Evolutionary conservation across 2,113 vertebrate species (phyloP), one percentile per base, ranked within the genome.

Genomic region (Barnardius zonarius): DNA sequence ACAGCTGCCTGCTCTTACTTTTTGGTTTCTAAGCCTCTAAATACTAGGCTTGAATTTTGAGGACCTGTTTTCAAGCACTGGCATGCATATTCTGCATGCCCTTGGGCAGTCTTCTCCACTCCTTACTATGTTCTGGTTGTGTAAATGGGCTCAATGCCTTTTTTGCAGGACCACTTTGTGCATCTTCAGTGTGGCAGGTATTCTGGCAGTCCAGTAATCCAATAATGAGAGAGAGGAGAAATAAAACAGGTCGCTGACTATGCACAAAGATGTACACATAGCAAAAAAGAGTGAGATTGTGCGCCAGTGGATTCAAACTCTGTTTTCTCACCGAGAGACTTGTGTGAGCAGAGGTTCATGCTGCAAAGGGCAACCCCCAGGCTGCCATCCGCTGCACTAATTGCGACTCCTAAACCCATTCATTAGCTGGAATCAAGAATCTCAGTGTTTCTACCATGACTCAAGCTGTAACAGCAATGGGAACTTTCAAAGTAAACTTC

Each of bases 401-500:
- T 37, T 30, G 49, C 31, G 33, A 57, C 63, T 66, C 13, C 27
- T 41, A 64, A 88, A 81, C 27, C 12, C 28, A 49, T 68, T 75
- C 33, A 16, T 57, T 54, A 67, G 37, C 3, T 81, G 43, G 33
- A 90, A 46, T 8, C 1, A 1, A 48, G 23, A 15, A 74, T 66
- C n/a, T 78, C 86, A n/a, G 13, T 12, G 1, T 68, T 88, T 24
- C 39, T 81, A 5, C 68, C 49, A 5, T 46, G 55, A 68, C 48
- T 90, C 52, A 72, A 76, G 48, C 44, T 61, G 2, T 69, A 72
- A 86, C 17, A 66, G 63, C 19, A 23, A 51, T 18, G 11, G 39
- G 46, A 91, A 92, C 77, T 88, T 93, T 44, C n/a, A 70, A 79
- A 87, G 69, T 79, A 85, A 88, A n/a, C 81, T 95, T 91, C 48